Evolutionary conservation across 1,140 invertebrate species (phyloP), one percentile per base, ranked within the genome.

Genomic region (Danaus melanippus): DNA sequence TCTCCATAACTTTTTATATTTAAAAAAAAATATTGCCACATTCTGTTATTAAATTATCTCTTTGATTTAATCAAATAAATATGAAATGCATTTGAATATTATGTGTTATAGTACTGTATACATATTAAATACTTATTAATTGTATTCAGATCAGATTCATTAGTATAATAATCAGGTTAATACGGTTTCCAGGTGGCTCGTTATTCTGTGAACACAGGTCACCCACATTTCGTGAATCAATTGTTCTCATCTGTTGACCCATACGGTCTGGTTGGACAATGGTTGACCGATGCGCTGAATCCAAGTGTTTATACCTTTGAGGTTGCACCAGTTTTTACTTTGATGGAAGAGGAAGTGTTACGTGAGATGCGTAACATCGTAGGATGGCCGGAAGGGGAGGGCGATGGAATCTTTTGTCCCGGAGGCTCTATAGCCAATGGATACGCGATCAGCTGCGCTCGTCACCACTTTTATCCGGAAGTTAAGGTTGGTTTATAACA

Each of bases 351-450:
- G 61, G 89, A 91, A 9, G 92, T 96, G 0, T 80, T 97, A 40
- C 71, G 80, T 1, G 93, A 95, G 69, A 98, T 99, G 96, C 89
- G 95, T 42, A 86, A 87, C 11, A 91, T 96, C 12, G 91, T 99
- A 41, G 97, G 97, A 0, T 98, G 94, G 89, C 83, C 89, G 5
- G 84, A 91, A 9, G 94, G 93, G 0, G 92, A 93, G 10, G 91
- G 91, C 2, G 95, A 96, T 84, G 97, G 96, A 0, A 96, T 98
- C 46, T 98, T 99, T 84, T 95, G 94, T 72, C 97, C 97, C 9
- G 97, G 97, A 39, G 97, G 97, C 0, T 97, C 96, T 0, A 94
- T 98, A 64, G 94, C 97, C 2, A 99, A 99, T 78, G 93, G 97
- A 56, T 99, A 99, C 78, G 97, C 95, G 10, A 96, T 99, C 53